Conservation (phyloP, 1,140 invertebrate genomes). For the Penaeus japonicus region DNA sequence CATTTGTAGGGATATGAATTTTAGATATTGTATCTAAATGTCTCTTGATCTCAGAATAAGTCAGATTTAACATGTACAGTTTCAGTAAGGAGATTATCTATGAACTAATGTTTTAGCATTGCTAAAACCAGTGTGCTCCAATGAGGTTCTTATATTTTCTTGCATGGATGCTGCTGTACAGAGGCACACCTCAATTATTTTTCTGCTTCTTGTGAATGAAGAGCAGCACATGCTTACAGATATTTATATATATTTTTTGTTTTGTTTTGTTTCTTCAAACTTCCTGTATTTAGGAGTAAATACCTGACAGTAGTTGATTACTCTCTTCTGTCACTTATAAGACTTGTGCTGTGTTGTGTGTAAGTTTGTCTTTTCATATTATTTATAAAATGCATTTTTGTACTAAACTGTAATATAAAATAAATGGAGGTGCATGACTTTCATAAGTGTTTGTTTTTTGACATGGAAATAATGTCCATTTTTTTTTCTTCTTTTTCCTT, state of each 20-base stretch:
- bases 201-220: constrained; percentile 24
- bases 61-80: constrained; percentile 43
- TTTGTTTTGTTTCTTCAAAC: constrained; percentile 26
- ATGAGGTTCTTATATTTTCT: not conserved
- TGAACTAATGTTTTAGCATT: not conserved
- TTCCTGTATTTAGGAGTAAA: constrained; percentile 38
- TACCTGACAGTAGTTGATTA: constrained; percentile 7
- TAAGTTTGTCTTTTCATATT: constrained; percentile 56
- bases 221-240: constrained; percentile 35
- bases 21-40: constrained; percentile 47
- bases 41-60: constrained; percentile 52
- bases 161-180: not conserved
- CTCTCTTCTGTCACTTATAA: constrained; percentile 50
- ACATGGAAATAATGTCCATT: no score
- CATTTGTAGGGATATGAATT: constrained; percentile 16
- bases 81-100: constrained; percentile 4
- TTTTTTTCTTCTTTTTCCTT: no score
- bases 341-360: constrained; percentile 50
- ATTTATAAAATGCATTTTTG: constrained; percentile 55
- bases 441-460: not conserved
- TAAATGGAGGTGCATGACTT: constrained; percentile 53
- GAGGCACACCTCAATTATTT: constrained; percentile 26
- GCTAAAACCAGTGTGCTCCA: not conserved
- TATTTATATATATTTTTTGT: constrained; percentile 37
- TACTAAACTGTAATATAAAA: constrained; percentile 56